Evolutionary conservation across 2,888 invertebrate species (phyloP), one percentile per base, ranked within the genome.

Genomic region (Theretra japonica): DNA sequence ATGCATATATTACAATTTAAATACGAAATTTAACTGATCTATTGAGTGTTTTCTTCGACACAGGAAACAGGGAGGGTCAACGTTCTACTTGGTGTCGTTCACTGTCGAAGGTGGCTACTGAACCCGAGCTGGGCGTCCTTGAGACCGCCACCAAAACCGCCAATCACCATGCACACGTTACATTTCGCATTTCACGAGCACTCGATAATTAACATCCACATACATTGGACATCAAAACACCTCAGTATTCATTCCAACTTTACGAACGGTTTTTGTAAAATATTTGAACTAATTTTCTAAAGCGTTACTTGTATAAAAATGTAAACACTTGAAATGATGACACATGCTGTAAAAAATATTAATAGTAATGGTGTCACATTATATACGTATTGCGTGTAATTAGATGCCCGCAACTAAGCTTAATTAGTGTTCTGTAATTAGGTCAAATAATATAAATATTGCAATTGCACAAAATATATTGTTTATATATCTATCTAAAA

Each of bases 81-180:
- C 83, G 94, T 82, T 87, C 94, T 86, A 86, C 91, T 89, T 92
- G 89, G 89, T 93, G 94, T 92, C 92, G 84, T 93, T 93, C 90
- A 90, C 92, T 84, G 91, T 83, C 82, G 86, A 87, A 90, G 89
- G 90, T 90, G 92, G 92, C 89, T 90, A 91, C 93, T 90, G 92
- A 94, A 94, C 94, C 87, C 89, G 82, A 82, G 87, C 88, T 83
- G 86, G 92, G 84, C 85, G 94, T 93, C 94, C 95, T 95, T 95
- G 94, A 90, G 88, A 82, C 82, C 77, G 83, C 86, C 88, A 85
- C 65, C 84, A 81, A 93, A 91, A 88, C 92, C 81, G 89, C 87
- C 90, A 90, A 89, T 86, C 62, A 23, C 56, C 23, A 25, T 56
- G 56, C 81, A 83, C 77, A 80, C 75, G 69, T 76, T 73, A 75